These are phyloP conservation scores for Rattus norvegicus DNA, from an alignment of 2,113 vertebrate species.

Conservation along the genomic window DNA sequence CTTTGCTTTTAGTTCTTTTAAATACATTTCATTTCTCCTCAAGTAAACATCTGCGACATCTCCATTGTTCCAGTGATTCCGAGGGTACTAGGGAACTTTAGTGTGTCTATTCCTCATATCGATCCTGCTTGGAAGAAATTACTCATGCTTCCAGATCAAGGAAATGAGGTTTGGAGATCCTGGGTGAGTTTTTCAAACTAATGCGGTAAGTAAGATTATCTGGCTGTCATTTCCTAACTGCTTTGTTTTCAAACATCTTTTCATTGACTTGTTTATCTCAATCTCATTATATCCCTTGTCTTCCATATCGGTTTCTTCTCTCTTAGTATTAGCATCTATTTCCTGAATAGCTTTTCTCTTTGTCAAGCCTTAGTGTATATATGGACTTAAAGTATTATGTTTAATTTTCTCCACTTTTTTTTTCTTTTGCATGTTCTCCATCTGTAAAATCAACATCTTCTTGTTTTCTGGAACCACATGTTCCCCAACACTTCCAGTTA, in stretches of 20 bases:
- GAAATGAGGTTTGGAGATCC: neutral
- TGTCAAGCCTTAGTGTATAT: neutral
- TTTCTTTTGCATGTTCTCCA: neutral
- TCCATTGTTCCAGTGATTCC: neutral
- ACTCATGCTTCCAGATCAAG: neutral
- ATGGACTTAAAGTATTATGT: neutral
- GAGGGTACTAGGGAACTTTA: neutral
- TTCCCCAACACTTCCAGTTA: neutral
- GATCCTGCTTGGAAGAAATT: neutral
- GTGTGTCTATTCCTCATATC: neutral
- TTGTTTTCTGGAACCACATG: neutral
- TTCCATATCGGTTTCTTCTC: neutral
- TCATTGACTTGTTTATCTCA: neutral
- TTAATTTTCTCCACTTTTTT: rapidly evolving
- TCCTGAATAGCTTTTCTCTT: neutral
- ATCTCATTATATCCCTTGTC: neutral
- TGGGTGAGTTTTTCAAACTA: neutral
- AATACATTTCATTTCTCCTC: neutral
- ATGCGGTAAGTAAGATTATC: neutral
- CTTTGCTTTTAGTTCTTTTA: neutral
- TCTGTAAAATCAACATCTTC: neutral
- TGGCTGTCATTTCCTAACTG: neutral
- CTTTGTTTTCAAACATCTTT: neutral
- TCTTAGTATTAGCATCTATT: neutral
- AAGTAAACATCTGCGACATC: neutral